Evolutionary conservation across 2,888 invertebrate genomes (phyloP).

Genomic region (Keiferia lycopersicella): DNA sequence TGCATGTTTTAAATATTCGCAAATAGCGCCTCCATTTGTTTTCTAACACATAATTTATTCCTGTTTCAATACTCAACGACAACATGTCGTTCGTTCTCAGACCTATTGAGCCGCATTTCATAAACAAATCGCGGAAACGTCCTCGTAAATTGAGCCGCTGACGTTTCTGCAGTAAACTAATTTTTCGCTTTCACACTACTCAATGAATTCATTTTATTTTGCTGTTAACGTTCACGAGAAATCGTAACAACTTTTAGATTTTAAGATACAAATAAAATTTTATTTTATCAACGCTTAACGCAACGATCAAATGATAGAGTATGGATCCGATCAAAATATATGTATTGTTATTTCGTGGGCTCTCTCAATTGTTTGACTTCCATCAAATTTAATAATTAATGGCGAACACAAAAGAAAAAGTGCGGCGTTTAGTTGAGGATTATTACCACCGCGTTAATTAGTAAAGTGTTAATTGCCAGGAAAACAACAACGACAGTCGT

Average conservation of each 20-base stretch:
- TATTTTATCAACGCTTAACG: too few relatives aligned
- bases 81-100: neutral
- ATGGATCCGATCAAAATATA: neutral
- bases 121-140: slow-evolving; percentile 14
- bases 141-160: slow-evolving; percentile 12
- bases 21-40: slow-evolving; percentile 2
- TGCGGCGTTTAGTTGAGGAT: slow-evolving; percentile 4
- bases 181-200: slow-evolving; percentile 51
- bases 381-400: neutral
- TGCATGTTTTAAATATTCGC: neutral
- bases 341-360: neutral
- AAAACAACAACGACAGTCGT: slow-evolving; percentile 14
- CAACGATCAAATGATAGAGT: too few relatives aligned
- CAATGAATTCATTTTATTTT: slow-evolving; percentile 59
- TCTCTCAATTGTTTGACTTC: neutral
- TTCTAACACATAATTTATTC: slow-evolving; percentile 9
- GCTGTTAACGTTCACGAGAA: slow-evolving; percentile 53
- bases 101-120: slow-evolving; percentile 16
- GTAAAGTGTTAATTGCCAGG: slow-evolving; percentile 21
- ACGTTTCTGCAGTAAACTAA: neutral
- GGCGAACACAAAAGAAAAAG: neutral
- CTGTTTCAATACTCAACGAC: slow-evolving; percentile 14
- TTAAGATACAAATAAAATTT: slow-evolving; percentile 12
- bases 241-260: slow-evolving; percentile 38
- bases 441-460: neutral